Evolutionary conservation across 1,140 invertebrate genomes (phyloP).

Genomic region (Halesus radiatus): DNA sequence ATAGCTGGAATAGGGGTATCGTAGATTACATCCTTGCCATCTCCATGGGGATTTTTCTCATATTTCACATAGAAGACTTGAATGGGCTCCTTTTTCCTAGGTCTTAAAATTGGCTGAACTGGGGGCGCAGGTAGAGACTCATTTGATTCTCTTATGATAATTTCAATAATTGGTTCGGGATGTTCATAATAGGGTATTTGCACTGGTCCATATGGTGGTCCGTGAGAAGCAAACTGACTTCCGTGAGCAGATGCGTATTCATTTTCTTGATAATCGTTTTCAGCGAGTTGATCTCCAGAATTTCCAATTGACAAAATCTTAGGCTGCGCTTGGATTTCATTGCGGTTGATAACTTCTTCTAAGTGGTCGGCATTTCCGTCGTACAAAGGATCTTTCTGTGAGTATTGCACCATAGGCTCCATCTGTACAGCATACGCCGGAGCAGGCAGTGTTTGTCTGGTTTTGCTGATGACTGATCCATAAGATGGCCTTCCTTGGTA

Average conservation of each 20-base stretch:
- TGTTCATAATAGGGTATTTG: slow-evolving; percentile 79
- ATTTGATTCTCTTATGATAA: slow-evolving; percentile 91
- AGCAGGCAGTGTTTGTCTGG: slow-evolving; percentile 65
- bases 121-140: slow-evolving; percentile 79
- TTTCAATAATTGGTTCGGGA: slow-evolving; percentile 91
- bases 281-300: slow-evolving; percentile 66
- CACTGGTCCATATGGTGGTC: slow-evolving; percentile 68
- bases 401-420: slow-evolving; percentile 84
- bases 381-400: slow-evolving; percentile 82
- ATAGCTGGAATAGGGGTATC: slow-evolving; percentile 83
- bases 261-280: slow-evolving; percentile 66
- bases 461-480: slow-evolving; percentile 66
- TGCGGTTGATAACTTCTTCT: slow-evolving; percentile 67
- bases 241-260: slow-evolving; percentile 66
- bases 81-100: slow-evolving; percentile 83
- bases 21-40: slow-evolving; percentile 81
- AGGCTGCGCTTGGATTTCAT: slow-evolving; percentile 69
- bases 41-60: slow-evolving; percentile 81
- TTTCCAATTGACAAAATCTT: slow-evolving; percentile 70
- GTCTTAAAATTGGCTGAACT: slow-evolving; percentile 68
- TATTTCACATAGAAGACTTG: slow-evolving; percentile 93
- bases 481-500: slow-evolving; percentile 59
- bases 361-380: slow-evolving; percentile 68
- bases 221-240: slow-evolving; percentile 60
- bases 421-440: slow-evolving; percentile 84